Evolutionary conservation across 2,113 vertebrate genomes (phyloP).

Genomic region (Lathamus discolor): DNA sequence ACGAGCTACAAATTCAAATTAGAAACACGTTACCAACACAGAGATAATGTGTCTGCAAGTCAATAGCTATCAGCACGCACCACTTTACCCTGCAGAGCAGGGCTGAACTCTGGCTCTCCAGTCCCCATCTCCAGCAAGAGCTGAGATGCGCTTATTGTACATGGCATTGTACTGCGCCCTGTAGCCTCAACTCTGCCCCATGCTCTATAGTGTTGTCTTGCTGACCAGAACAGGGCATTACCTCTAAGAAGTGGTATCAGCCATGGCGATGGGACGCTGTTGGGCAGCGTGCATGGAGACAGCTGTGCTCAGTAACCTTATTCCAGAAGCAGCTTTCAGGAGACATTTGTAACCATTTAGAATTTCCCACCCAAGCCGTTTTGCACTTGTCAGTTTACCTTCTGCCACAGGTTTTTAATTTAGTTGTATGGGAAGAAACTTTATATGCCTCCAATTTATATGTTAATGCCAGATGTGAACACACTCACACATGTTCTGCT

Average conservation of each 20-base stretch:
- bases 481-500: background rate
- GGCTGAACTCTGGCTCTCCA: background rate
- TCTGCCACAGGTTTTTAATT: constrained; percentile 63
- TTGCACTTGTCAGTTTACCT: constrained; percentile 63
- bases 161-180: background rate
- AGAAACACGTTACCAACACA: background rate
- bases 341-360: constrained; percentile 58
- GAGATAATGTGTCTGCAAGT: background rate
- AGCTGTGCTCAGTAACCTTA: background rate
- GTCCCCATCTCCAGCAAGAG: background rate
- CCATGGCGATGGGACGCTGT: background rate
- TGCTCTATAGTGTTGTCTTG: accelerated
- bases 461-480: constrained; percentile 54
- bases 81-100: background rate
- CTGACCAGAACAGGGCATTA: background rate
- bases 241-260: background rate
- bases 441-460: constrained; percentile 48
- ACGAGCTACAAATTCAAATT: background rate
- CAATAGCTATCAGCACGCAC: background rate
- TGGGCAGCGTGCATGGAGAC: background rate
- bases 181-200: background rate
- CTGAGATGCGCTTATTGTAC: background rate
- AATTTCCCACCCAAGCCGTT: constrained; percentile 51
- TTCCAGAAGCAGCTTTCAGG: background rate
- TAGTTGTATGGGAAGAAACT: constrained; percentile 29